Base-by-base conservation (phyloP, 2,888 invertebrate species). In the Zaprionus lineosus region DNA sequence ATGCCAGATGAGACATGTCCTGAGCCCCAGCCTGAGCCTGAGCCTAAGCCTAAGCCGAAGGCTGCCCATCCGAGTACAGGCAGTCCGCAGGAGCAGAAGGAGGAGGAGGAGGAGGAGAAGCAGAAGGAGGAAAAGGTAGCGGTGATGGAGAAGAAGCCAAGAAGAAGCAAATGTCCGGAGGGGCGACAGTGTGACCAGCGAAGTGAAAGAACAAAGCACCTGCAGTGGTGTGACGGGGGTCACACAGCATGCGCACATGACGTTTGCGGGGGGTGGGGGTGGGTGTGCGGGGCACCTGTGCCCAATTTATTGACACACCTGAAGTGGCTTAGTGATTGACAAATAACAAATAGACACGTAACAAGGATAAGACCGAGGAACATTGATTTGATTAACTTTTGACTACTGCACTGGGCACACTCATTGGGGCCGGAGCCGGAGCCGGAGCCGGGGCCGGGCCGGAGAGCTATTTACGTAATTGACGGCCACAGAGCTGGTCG, bases 381-480 rank as follows among this genome's bases (percentile, higher is more conserved):
- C 81, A 77, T 71, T 81, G 76, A 76, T 76, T 76, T 76, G 81
- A 76, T 76, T 76, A 76, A 76, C 81, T 81, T 77, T 76, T 74
- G 76, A 70, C 65, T 41, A 66, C 33, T 67, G 65, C 67, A 66
- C 47, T 44, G 65, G 31, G 39, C n/a, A 24, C 24, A 24, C 24
- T 24, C 8, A 46, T 12, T 31, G 44, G 26, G 9, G 26, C 66
- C 29, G 26, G n/a, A n/a, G n/a, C n/a, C n/a, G n/a, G n/a, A n/a
- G n/a, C n/a, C n/a, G n/a, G n/a, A n/a, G n/a, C n/a, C n/a, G 44
- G 26, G 9, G 26, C 66, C 29, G 26, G 21, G 14, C 28, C 60
- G 31, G n/a, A 44, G 12, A 37, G 34, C 66, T 12, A 65, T 65
- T 60, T 60, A 40, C 48, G 66, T 66, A 65, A 65, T 65, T 64